phyloP scores from a whole-genome alignment of 2,888 invertebrate genomes.

The Eristalis intricaria region DNA sequence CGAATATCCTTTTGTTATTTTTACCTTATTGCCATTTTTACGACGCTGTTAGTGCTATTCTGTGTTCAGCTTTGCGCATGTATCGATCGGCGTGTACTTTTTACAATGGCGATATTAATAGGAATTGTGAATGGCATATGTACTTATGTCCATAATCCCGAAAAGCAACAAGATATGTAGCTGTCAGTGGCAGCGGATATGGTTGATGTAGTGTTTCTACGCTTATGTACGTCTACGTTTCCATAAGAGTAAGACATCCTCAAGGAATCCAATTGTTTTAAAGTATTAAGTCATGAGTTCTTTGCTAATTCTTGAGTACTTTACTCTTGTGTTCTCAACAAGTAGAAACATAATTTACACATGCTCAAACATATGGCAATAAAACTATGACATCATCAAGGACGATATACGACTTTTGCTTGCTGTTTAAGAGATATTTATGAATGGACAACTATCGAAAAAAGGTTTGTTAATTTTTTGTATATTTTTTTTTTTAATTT shows the following conservation, averaged over 20 bases:
- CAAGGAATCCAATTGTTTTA: no score
- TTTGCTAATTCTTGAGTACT: no score
- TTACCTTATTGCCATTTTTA: constrained; percentile 13
- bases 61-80: constrained; percentile 56
- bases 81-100: constrained; percentile 52
- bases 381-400: background rate
- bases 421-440: constrained; percentile 66
- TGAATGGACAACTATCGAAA: constrained; percentile 80
- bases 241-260: no score
- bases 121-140: constrained; percentile 35
- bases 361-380: background rate
- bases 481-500: background rate
- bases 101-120: constrained; percentile 45
- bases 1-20: constrained; percentile 21
- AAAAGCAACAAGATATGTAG: constrained; percentile 40
- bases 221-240: no score
- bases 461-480: constrained; percentile 76
- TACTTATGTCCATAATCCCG: constrained; percentile 8
- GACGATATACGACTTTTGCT: background rate
- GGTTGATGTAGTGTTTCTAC: constrained; percentile 43
- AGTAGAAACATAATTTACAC: background rate
- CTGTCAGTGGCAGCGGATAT: constrained; percentile 73
- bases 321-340: no score
- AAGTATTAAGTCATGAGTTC: no score
- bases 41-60: constrained; percentile 44